Percentiles rank a stretch among this genome's conserved stretches.
phyloP scores from a whole-genome alignment of 2,797 vertebrate species.

The Brachymystax lenok region DNA sequence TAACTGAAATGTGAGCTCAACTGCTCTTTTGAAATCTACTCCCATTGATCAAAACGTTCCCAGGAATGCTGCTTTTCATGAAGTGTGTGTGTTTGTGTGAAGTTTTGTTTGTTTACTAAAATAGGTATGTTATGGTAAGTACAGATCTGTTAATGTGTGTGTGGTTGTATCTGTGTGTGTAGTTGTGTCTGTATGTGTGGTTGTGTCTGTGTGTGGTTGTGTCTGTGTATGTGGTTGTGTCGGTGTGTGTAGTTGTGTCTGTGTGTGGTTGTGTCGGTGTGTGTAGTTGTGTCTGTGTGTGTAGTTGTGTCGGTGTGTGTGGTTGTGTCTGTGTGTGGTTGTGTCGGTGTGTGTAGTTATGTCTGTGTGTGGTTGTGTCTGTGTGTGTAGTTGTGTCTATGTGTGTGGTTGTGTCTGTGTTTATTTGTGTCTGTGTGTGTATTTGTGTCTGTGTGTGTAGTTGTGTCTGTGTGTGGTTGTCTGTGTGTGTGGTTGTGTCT shows the following conservation, averaged over 20 bases:
- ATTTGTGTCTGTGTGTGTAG: neutral
- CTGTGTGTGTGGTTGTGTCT: too few species aligned
- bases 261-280: neutral
- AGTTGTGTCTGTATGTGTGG: too few species aligned
- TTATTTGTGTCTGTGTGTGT: too few species aligned
- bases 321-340: too few species aligned
- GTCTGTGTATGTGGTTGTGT: too few species aligned
- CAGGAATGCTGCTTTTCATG: constrained; percentile 61
- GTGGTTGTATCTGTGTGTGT: neutral
- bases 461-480: too few species aligned
- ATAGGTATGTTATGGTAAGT: constrained; percentile 11
- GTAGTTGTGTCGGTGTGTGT: neutral
- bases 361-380: too few species aligned
- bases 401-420: too few species aligned
- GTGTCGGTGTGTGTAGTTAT: too few species aligned
- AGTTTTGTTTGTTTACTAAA: constrained; percentile 15
- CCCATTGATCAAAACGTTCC: constrained; percentile 64
- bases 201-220: too few species aligned
- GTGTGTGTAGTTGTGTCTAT: constrained; percentile 8
- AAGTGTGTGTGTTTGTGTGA: constrained; percentile 24
- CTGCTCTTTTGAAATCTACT: constrained; percentile 54
- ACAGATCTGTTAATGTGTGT: neutral
- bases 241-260: neutral
- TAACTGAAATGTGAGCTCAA: constrained; percentile 52
- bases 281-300: too few species aligned